A percentile compares a stretch with the other conserved stretches of the same genome.
Conservation (phyloP, 2,888 invertebrate species). For the Volucella bombylans region DNA sequence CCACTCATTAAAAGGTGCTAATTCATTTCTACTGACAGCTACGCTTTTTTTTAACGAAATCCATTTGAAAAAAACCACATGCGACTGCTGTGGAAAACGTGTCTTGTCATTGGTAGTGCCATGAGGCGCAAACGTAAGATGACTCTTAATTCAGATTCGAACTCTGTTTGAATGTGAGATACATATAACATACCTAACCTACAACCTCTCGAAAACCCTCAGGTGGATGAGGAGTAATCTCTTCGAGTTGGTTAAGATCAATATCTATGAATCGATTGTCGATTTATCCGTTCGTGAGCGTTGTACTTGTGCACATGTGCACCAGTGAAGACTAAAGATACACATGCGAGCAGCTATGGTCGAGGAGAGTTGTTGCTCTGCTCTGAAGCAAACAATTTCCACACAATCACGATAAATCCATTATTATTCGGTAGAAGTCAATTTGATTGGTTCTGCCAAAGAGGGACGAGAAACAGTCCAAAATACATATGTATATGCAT, state of each 20-base stretch:
- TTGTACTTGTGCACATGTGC: constrained; percentile 13
- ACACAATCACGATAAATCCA: constrained; percentile 67
- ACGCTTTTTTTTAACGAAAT: neutral
- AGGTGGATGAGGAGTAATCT: neutral
- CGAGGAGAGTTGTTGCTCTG: neutral
- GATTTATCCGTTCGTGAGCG: constrained; percentile 36
- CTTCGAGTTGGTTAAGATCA: constrained; percentile 26
- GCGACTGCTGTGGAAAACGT: neutral
- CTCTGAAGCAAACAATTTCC: constrained; percentile 38
- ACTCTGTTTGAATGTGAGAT: too few species aligned
- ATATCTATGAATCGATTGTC: constrained; percentile 53
- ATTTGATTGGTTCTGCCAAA: constrained; percentile 51
- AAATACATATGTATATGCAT: neutral
- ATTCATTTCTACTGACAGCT: constrained; percentile 24
- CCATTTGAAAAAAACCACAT: neutral
- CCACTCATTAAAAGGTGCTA: constrained; percentile 32
- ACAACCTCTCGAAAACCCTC: neutral
- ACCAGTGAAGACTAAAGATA: constrained; percentile 8
- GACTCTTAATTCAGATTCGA: too few species aligned
- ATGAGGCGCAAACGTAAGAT: constrained; percentile 3
- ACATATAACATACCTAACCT: neutral
- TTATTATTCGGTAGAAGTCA: constrained; percentile 51
- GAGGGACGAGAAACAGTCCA: neutral
- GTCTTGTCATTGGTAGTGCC: neutral
- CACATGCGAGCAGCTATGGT: neutral